Base-by-base conservation (phyloP, 2,888 invertebrate genomes). In the Gastrophysa polygoni region DNA sequence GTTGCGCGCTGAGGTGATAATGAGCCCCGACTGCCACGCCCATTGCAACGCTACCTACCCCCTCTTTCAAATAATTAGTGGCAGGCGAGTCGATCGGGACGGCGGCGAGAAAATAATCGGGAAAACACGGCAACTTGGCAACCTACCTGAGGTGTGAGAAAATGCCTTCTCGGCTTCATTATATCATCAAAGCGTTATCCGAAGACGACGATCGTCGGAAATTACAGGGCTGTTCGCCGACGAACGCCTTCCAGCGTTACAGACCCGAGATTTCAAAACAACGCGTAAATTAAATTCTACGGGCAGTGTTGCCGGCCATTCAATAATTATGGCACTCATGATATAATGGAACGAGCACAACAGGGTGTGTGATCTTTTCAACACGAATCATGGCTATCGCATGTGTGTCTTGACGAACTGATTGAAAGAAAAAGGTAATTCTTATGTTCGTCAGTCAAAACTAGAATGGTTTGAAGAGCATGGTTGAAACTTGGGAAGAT, bases 181-280 rank as follows among this genome's bases (percentile, higher is more conserved):
- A 82, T 81, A 82, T 82, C 82, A 81, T 82, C 82, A 82, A 80
- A 79, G 79, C 77, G 77, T 55, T 60, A 80, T 79, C 77, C 79
- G 81, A 80, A 81, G 80, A 81, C 81, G 78, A 78, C 81, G 81
- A 81, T 81, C 79, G 81, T 77, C 77, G 77, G 71, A 81, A 81
- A 82, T 82, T 82, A 82, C 80, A 82, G 81, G 80, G 82, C 82
- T 82, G 82, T 77, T 71, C 68, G 68, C 66, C 69, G 70, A 73
- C 68, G 73, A 75, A 79, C 81, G 72, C 72, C 73, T 66, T 68
- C 67, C 61, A 68, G 65, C 63, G 51, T 46, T 71, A 77, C 80
- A 67, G 67, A 7, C 72, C n/a, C 70, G 71, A 75, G 75, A 74
- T 75, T 77, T 78, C 76, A 77, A 71, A 71, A 80, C 54, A 24